phyloP scores from a whole-genome alignment of 2,888 invertebrate species.

The Agrotis ipsilon region DNA sequence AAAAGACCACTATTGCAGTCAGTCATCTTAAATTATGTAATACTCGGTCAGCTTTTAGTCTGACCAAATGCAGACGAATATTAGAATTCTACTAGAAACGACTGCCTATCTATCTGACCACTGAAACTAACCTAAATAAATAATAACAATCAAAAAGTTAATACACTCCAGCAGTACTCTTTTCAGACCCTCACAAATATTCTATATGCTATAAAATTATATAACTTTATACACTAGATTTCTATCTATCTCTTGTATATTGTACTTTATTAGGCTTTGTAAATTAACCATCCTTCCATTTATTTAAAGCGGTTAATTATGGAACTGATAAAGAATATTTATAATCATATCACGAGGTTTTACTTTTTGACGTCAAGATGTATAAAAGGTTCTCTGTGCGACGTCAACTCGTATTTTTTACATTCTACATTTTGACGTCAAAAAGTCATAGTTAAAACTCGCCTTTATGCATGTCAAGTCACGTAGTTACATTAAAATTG shows the following conservation, averaged over 20 bases:
- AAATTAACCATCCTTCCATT: slow-evolving; percentile 87
- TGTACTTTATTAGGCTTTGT: slow-evolving; percentile 84
- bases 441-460: slow-evolving; percentile 56
- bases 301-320: slow-evolving; percentile 61
- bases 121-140: not conserved
- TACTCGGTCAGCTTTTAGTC: too few species aligned
- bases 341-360: slow-evolving; percentile 62
- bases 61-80: not conserved
- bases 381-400: slow-evolving; percentile 22
- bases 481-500: slow-evolving; percentile 86
- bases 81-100: not conserved
- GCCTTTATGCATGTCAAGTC: slow-evolving; percentile 73
- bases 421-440: slow-evolving; percentile 47
- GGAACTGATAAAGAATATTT: slow-evolving; percentile 66
- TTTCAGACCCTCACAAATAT: slow-evolving; percentile 67
- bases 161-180: slow-evolving; percentile 33
- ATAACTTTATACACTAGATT: slow-evolving; percentile 86
- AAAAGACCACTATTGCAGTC: too few species aligned
- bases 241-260: slow-evolving; percentile 87
- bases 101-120: not conserved
- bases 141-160: too few species aligned
- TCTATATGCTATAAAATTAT: slow-evolving; percentile 78
- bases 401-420: slow-evolving; percentile 40
- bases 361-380: slow-evolving; percentile 41
- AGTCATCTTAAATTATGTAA: too few species aligned